phyloP scores from a whole-genome alignment of 2,888 invertebrate species.

The Erebia ligea region DNA sequence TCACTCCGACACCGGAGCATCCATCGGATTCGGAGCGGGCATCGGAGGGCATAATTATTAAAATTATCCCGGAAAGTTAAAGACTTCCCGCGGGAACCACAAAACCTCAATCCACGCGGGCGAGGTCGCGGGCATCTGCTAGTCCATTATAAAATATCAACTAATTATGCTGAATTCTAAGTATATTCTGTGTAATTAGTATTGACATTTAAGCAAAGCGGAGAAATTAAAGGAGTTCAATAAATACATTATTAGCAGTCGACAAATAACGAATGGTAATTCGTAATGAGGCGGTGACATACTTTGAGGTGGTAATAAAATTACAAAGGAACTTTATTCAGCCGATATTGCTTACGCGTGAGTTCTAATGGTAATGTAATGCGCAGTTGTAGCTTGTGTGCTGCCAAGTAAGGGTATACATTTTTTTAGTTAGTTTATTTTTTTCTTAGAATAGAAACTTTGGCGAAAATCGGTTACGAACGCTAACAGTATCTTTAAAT shows the following conservation, averaged over 20 bases:
- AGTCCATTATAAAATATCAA: too few relatives aligned
- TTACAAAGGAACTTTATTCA: slow-evolving; percentile 9
- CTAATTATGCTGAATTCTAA: neutral
- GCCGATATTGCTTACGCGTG: neutral
- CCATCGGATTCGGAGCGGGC: too few relatives aligned
- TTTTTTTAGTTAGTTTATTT: neutral
- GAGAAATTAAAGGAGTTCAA: slow-evolving; percentile 5
- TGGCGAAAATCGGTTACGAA: too few relatives aligned
- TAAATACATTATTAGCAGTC: neutral
- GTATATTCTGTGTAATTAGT: neutral
- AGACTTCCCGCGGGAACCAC: too few relatives aligned
- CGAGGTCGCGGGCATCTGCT: too few relatives aligned
- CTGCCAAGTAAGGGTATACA: neutral
- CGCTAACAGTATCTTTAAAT: too few relatives aligned
- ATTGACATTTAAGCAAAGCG: slow-evolving; percentile 1
- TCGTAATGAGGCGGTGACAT: neutral
- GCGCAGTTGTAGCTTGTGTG: neutral
- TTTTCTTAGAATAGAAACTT: too few relatives aligned
- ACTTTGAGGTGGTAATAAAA: slow-evolving; percentile 18
- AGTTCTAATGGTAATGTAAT: slow-evolving; percentile 1
- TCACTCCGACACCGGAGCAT: too few relatives aligned
- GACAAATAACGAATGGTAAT: neutral
- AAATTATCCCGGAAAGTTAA: too few relatives aligned
- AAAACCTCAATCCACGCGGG: too few relatives aligned
- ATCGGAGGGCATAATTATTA: too few relatives aligned